These are phyloP conservation scores for Uloborus diversus DNA, from an alignment of 1,140 invertebrate genomes.

Conservation along the genomic window DNA sequence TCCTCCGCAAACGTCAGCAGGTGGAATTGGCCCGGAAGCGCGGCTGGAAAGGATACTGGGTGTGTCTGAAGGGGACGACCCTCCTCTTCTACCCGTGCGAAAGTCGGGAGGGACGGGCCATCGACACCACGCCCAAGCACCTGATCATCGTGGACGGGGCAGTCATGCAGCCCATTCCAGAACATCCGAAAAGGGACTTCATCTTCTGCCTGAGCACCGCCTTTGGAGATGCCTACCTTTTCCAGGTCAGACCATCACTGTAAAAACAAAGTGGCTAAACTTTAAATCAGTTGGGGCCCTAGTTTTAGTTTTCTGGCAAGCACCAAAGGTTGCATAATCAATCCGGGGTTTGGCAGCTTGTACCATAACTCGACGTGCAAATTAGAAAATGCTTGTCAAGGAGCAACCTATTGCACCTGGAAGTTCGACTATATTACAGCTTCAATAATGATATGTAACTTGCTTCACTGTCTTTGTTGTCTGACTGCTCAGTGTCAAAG, in stretches of 20 bases:
- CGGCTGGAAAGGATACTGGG: conserved; percentile 99
- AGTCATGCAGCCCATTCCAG: conserved; percentile 97
- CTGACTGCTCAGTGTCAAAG: too few species aligned
- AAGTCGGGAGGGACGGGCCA: conserved; percentile 69
- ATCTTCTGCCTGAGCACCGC: conserved; percentile 98
- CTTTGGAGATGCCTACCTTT: conserved; percentile 97
- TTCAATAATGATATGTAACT: too few species aligned
- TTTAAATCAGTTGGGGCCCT: too few species aligned
- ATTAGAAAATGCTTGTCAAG: too few species aligned
- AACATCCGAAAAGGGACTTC: conserved; percentile 96
- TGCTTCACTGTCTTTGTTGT: too few species aligned
- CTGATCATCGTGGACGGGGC: conserved; percentile 97
- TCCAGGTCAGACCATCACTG: conserved; percentile 90
- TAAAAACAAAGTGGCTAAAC: too few species aligned
- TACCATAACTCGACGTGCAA: too few species aligned
- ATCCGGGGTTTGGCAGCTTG: too few species aligned
- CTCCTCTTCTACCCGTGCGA: conserved; percentile 94
- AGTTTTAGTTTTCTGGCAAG: too few species aligned
- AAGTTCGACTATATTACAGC: too few species aligned
- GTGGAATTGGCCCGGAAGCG: conserved; percentile 93
- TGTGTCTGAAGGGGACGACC: conserved; percentile 97
- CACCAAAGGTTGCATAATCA: too few species aligned
- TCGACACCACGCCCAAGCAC: conserved; percentile 94
- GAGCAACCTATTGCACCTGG: too few species aligned
- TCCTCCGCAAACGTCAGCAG: conserved; percentile 89